Percentiles rank a stretch among this genome's conserved stretches.
phyloP scores from a whole-genome alignment of 2,797 vertebrate genomes.

The Micrastur ruficollis region DNA sequence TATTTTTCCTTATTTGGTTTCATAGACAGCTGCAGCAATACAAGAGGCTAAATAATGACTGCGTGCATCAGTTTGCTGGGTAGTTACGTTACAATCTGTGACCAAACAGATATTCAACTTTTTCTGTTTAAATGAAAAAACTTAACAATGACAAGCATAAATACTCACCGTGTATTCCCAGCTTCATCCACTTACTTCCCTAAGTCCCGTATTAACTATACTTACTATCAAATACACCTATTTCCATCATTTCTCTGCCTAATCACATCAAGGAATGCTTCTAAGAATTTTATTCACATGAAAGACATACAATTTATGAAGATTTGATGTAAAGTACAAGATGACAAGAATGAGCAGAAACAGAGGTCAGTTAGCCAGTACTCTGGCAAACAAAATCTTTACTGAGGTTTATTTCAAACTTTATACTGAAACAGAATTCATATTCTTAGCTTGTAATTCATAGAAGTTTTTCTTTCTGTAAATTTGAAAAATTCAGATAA shows the following conservation, averaged over 20 bases:
- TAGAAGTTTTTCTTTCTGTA: not conserved
- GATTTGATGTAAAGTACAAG: not conserved
- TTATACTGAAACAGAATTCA: not conserved
- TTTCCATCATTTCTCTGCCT: constrained; percentile 1
- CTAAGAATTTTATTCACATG: constrained; percentile 33
- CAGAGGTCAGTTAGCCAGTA: not conserved
- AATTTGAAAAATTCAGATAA: not conserved
- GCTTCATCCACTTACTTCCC: not conserved
- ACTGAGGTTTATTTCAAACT: not conserved
- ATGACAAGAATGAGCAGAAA: not conserved
- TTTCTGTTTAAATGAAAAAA: constrained; percentile 27
- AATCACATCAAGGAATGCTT: constrained; percentile 42
- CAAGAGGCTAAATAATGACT: not conserved
- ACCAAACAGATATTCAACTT: constrained; percentile 45
- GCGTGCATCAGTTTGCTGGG: constrained; percentile 8
- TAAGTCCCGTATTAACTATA: not conserved
- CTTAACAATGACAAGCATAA: constrained; percentile 31
- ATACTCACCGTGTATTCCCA: constrained; percentile 57
- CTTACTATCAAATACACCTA: not conserved
- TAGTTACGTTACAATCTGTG: constrained; percentile 24
- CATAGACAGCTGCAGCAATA: not conserved
- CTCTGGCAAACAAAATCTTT: not conserved
- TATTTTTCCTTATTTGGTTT: not conserved
- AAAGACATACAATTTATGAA: constrained; percentile 21
- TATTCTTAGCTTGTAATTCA: not conserved